phyloP scores from a whole-genome alignment of 2,797 vertebrate genomes.

The Jordanella pulchra region DNA sequence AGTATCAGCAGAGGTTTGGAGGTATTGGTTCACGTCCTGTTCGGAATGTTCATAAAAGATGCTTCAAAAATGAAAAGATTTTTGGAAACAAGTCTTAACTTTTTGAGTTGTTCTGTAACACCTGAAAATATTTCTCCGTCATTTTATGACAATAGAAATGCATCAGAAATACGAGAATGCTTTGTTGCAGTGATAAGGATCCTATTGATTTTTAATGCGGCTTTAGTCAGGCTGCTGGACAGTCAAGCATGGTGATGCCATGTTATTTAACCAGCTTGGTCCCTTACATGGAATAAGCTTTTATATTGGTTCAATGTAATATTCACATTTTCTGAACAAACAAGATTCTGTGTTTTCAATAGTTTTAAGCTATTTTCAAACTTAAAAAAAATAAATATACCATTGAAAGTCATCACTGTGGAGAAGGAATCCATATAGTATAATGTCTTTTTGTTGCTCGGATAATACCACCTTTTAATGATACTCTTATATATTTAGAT shows the following conservation, averaged over 20 bases:
- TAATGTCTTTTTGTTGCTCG: neutral
- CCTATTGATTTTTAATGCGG: no score
- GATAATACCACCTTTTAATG: neutral
- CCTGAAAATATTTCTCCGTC: neutral
- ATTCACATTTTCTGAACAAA: no score
- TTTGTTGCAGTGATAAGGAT: no score
- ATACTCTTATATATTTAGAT: neutral
- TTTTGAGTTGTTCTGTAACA: neutral
- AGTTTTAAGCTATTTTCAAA: neutral
- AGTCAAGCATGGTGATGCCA: no score
- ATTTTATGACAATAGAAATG: neutral
- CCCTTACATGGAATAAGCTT: no score
- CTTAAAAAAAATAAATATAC: neutral
- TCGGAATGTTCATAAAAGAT: neutral
- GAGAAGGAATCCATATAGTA: neutral
- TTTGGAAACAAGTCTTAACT: slow-evolving; percentile 8
- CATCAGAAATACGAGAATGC: neutral
- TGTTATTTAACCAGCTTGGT: no score
- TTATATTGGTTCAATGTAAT: no score
- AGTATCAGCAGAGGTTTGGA: slow-evolving; percentile 1
- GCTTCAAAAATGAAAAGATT: slow-evolving; percentile 26
- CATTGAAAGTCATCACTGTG: neutral
- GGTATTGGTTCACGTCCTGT: neutral
- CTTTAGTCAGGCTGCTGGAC: no score
- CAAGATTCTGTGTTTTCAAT: neutral